phyloP scores from a whole-genome alignment of 2,113 vertebrate genomes.

The Macroglossus sobrinus region DNA sequence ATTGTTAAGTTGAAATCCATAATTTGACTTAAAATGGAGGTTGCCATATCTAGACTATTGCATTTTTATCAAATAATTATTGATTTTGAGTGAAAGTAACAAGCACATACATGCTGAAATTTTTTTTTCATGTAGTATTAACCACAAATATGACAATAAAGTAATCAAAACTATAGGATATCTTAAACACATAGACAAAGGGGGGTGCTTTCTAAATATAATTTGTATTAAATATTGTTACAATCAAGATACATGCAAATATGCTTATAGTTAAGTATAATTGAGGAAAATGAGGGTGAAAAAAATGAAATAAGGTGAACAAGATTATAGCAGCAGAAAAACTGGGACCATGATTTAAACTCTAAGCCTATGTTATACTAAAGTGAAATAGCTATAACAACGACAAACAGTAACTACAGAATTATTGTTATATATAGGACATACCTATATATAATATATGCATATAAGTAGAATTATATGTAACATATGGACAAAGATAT shows the following conservation, averaged over 20 bases:
- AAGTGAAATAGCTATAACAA: neutral
- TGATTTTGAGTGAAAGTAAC: constrained; percentile 19
- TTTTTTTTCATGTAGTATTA: neutral
- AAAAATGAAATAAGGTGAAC: neutral
- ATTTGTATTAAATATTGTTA: neutral
- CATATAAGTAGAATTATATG: no score
- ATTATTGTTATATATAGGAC: neutral
- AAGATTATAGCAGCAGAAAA: neutral
- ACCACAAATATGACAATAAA: neutral
- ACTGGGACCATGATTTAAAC: neutral
- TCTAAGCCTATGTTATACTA: neutral
- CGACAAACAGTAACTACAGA: neutral
- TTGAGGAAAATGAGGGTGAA: neutral
- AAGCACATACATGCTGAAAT: neutral
- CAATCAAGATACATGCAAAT: neutral
- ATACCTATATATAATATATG: neutral
- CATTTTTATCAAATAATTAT: constrained; percentile 8
- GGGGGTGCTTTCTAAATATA: rapidly evolving
- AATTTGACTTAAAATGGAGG: neutral
- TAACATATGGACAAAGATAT: no score
- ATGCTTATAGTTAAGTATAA: neutral
- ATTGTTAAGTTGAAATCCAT: neutral
- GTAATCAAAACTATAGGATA: neutral
- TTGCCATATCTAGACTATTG: neutral
- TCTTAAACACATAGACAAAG: neutral